phyloP scores from a whole-genome alignment of 2,888 invertebrate genomes.

The Cataglyphis albicans region DNA sequence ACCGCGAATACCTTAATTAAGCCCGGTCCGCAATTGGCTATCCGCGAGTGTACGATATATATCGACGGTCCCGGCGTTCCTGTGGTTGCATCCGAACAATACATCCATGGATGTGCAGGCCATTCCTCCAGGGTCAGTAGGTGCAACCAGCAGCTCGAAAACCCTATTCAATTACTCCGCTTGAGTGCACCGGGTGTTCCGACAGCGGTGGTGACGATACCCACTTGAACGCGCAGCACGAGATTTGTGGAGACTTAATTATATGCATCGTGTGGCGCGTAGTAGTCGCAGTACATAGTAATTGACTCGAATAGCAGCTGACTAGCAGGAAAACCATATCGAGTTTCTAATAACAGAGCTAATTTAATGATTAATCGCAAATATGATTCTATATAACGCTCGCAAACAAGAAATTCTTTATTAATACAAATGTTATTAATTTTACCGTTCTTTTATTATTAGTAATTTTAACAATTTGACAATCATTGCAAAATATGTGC shows the following conservation, averaged over 20 bases:
- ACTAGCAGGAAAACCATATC: constrained; percentile 19
- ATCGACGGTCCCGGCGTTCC: constrained; percentile 80
- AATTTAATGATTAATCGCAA: constrained; percentile 13
- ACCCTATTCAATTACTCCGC: constrained; percentile 82
- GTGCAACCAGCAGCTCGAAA: constrained; percentile 74
- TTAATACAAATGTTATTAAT: not conserved
- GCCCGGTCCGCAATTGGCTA: constrained; percentile 78
- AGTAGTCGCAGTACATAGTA: constrained; percentile 58
- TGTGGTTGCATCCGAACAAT: constrained; percentile 81
- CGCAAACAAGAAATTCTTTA: not conserved
- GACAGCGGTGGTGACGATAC: constrained; percentile 66
- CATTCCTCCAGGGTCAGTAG: constrained; percentile 75
- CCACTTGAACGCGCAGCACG: constrained; percentile 61
- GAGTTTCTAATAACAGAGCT: constrained; percentile 9
- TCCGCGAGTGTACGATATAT: constrained; percentile 66
- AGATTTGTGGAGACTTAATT: constrained; percentile 68
- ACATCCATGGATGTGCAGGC: constrained; percentile 71
- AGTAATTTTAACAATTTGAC: not conserved
- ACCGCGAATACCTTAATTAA: constrained; percentile 81
- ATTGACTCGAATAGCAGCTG: constrained; percentile 47
- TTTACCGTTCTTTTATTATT: not conserved
- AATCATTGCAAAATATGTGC: not conserved
- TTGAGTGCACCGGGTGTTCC: constrained; percentile 77
- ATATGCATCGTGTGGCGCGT: constrained; percentile 62
- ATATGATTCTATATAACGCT: not conserved